Conservation (phyloP, 1,140 invertebrate genomes). For the Wiebesia pumilae region DNA sequence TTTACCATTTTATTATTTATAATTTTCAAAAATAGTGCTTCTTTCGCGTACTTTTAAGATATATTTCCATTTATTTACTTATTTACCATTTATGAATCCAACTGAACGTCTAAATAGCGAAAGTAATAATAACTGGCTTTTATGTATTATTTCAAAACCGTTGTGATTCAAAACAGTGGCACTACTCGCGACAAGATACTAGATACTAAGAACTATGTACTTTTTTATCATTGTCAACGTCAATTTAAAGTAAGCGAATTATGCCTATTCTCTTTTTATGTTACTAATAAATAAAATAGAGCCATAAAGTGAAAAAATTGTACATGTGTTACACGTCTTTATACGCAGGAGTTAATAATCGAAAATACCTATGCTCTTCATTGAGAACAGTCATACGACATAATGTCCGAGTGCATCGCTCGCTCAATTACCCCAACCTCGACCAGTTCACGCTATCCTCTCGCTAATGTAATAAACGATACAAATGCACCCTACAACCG, state of each 20-base stretch:
- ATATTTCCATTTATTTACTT: too few relatives aligned
- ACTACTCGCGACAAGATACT: too few relatives aligned
- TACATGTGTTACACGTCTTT: not conserved
- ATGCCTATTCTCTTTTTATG: not conserved
- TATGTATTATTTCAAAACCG: too few relatives aligned
- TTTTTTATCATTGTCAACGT: not conserved
- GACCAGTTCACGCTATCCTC: constrained; percentile 37
- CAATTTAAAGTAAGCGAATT: not conserved
- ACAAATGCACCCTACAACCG: constrained; percentile 19
- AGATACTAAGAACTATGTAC: too few relatives aligned
- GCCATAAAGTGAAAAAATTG: not conserved
- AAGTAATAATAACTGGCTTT: too few relatives aligned
- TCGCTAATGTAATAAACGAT: constrained; percentile 46
- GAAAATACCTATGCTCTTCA: constrained; percentile 1
- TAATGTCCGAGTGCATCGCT: constrained; percentile 35
- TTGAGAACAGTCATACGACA: constrained; percentile 10
- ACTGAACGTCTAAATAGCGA: too few relatives aligned
- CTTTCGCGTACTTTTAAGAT: too few relatives aligned
- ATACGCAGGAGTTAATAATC: not conserved
- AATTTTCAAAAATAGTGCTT: too few relatives aligned
- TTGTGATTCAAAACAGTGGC: too few relatives aligned
- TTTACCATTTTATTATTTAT: too few relatives aligned
- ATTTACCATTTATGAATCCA: too few relatives aligned
- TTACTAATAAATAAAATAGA: not conserved
- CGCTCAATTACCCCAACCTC: constrained; percentile 47